Base-by-base conservation (phyloP, 2,888 invertebrate species). In the Cephus spinipes region DNA sequence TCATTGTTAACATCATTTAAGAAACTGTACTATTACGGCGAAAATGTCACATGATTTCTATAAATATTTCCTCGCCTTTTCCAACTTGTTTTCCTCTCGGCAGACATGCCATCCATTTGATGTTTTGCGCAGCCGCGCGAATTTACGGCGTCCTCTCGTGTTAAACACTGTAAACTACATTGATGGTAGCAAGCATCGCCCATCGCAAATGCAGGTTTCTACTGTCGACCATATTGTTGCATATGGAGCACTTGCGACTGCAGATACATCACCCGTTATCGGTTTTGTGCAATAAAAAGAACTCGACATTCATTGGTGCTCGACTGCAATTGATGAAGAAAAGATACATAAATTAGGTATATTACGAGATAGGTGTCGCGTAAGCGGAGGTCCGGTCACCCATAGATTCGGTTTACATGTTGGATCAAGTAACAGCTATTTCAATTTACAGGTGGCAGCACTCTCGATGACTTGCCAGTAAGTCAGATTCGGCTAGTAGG, bases 1-100 rank as follows among this genome's bases (percentile, higher is more conserved):
- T 31, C 71, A 11, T 69, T n/a, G 71, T 30, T 32, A 71, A 71
- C 30, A 71, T 71, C 31, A 6, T 31, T 33, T 31, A 31, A 71
- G 32, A 33, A 71, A 71, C 23, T 33, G 32, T 12, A 9, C 12
- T 31, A 31, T 33, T 32, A 71, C 12, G 33, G 76, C 55, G 74
- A 30, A 55, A 55, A 55, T 55, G 23, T 55, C 55, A 55, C 55
- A 55, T 55, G 6, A 36, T 35, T 36, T 76, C 55, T 55, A 75
- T 77, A 78, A 71, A 79, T 73, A 74, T 76, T 35, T 40, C 80
- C 34, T 80, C 83, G 82, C 81, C 81, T 76, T 80, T 78, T 76
- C 75, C 79, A 69, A 79, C 80, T 80, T 80, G 77, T 81, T 83
- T 77, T 75, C 75, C 73, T 76, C 34, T 15, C 68, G 40, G 71